Conservation (phyloP, 2,888 invertebrate genomes). For the Cryptus armator region DNA sequence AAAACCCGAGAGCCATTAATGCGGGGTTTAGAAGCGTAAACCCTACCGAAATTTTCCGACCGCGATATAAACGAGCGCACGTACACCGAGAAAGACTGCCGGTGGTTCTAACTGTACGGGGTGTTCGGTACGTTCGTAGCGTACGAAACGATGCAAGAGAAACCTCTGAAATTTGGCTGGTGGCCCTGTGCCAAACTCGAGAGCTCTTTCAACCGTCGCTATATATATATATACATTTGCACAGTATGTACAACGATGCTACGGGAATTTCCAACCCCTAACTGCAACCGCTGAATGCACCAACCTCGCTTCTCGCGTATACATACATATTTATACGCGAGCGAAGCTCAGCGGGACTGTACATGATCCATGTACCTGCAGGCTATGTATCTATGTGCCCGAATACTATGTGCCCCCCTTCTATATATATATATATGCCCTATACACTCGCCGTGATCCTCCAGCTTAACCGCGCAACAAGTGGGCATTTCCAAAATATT, state of each 20-base stretch:
- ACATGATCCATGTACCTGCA: slow-evolving; percentile 52
- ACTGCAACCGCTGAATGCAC: slow-evolving; percentile 61
- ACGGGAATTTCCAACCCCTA: slow-evolving; percentile 41
- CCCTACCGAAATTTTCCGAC: too few species aligned
- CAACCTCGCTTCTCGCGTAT: slow-evolving; percentile 25
- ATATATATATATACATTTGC: slow-evolving; percentile 24
- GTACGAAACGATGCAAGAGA: slow-evolving; percentile 48
- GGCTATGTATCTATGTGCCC: slow-evolving; percentile 23
- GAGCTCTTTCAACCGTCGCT: slow-evolving; percentile 31
- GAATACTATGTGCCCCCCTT: not conserved
- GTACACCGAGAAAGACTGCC: slow-evolving; percentile 1
- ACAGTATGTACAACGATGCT: slow-evolving; percentile 8
- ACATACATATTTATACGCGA: slow-evolving; percentile 55
- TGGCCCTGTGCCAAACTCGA: slow-evolving; percentile 58
- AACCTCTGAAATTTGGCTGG: slow-evolving; percentile 60
- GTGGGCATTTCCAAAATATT: slow-evolving; percentile 70
- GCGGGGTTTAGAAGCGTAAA: too few species aligned
- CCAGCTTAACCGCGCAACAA: slow-evolving; percentile 67
- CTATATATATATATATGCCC: slow-evolving; percentile 10
- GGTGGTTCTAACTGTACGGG: slow-evolving; percentile 26
- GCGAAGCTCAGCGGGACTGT: slow-evolving; percentile 40
- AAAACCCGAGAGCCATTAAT: too few species aligned
- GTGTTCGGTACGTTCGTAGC: slow-evolving; percentile 46
- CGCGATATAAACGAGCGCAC: too few species aligned
- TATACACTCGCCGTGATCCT: slow-evolving; percentile 29